Percentiles rank a stretch among this genome's conserved stretches.
Conservation (phyloP, 2,888 invertebrate genomes). For the Noctua janthina region DNA sequence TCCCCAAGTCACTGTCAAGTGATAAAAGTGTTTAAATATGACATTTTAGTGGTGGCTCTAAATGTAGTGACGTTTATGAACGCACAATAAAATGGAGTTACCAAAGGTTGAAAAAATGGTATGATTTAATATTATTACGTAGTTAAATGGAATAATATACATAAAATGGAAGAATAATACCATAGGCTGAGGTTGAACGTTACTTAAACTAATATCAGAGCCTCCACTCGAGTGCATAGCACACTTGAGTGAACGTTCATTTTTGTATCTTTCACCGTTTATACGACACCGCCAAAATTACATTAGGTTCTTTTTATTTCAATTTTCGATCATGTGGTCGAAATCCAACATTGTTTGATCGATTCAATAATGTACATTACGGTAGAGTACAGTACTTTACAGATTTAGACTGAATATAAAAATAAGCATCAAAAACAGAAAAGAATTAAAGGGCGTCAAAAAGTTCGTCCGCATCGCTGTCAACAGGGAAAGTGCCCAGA, state of each 20-base stretch:
- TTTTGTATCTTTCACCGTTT: neutral
- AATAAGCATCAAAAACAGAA: too few species aligned
- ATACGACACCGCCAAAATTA: neutral
- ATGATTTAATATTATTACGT: too few species aligned
- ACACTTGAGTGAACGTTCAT: neutral
- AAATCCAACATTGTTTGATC: neutral
- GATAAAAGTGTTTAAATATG: slow-evolving; percentile 47
- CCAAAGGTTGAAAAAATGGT: neutral
- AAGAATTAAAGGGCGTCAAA: too few species aligned
- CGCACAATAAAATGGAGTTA: neutral
- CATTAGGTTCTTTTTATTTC: too few species aligned
- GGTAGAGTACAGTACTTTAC: too few species aligned
- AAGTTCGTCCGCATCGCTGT: too few species aligned
- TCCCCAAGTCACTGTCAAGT: slow-evolving; percentile 35
- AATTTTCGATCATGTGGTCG: too few species aligned
- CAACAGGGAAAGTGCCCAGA: too few species aligned
- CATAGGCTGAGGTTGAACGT: neutral
- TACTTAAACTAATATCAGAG: neutral
- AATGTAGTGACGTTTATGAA: neutral
- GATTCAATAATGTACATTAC: neutral
- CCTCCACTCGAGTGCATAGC: neutral
- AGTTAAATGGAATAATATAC: neutral
- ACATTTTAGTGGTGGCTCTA: slow-evolving; percentile 13
- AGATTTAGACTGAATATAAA: too few species aligned
- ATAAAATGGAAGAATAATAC: neutral